Evolutionary conservation across 2,888 invertebrate species (phyloP), one percentile per base, ranked within the genome.

Genomic region (Tetranychus truncatus): DNA sequence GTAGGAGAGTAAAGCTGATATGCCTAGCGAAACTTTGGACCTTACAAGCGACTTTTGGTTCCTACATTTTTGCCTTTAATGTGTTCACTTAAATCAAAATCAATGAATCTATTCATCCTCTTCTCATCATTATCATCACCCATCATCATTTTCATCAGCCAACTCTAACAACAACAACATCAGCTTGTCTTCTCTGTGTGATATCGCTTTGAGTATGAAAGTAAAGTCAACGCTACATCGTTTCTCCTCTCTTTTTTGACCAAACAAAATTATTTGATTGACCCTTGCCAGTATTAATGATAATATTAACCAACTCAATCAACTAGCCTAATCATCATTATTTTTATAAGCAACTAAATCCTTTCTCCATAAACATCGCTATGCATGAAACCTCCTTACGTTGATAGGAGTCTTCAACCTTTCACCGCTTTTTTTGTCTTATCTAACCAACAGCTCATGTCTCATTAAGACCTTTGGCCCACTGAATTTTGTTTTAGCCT

Each of bases 131-230:
- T 15, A 15, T 55, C 55, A 55, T 55, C 55, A 55, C 15, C 55
- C 15, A 9, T 55, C 55, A 15, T 15, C 34, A 34, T 34, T 34
- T 34, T 34, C 34, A 34, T 34, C 34, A 34, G 34, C 34, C 34
- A 55, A 55, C 11, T 11, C 9, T 11, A 55, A 55, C 9, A 55
- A 55, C 55, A 55, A 55, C 55, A 55, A 55, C 55, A 55, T 55
- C 55, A 55, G 55, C 15, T n/a, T 67, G 18, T 67, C 67, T 67
- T 67, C 67, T 67, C 67, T 18, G 55, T 55, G 55, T 55, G 55
- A 55, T 55, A 55, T 55, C 55, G 2, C 7, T 2, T 55, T 55
- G 9, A 55, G 15, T 55, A 55, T 9, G 55, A 55, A 15, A 34
- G 34, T 34, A 55, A 55, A 55, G 55, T 7, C 11, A 15, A 55